phyloP scores from a whole-genome alignment of 2,797 vertebrate species.

The Pseudomugil gertrudae region DNA sequence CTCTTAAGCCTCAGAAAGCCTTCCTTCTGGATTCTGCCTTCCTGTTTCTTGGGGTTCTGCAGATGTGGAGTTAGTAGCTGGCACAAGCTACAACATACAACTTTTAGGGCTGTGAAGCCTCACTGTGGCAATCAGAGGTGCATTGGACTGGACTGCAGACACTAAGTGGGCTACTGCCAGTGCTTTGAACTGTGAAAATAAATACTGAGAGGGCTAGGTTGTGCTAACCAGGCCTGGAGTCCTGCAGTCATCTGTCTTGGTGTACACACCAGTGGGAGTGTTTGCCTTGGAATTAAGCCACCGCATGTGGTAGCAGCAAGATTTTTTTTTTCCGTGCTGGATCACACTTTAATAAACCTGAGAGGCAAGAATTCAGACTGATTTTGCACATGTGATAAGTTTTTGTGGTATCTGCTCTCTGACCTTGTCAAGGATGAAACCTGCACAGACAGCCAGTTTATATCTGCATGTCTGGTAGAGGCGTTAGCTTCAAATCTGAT shows the following conservation, averaged over 20 bases:
- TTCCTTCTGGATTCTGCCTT: constrained; percentile 64
- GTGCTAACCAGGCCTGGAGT: constrained; percentile 83
- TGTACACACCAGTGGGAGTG: constrained; percentile 87
- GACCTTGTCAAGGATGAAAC: constrained; percentile 47
- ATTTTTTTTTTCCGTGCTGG: constrained; percentile 65
- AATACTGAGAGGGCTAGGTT: constrained; percentile 88
- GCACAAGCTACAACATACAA: constrained; percentile 71
- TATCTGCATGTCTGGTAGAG: constrained; percentile 60
- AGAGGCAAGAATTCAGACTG: constrained; percentile 56
- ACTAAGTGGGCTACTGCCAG: constrained; percentile 85
- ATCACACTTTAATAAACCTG: constrained; percentile 85
- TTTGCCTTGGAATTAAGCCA: constrained; percentile 92
- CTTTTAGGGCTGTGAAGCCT: constrained; percentile 81
- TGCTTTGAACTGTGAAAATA: constrained; percentile 94
- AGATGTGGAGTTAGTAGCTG: constrained; percentile 82
- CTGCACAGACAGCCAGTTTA: constrained; percentile 44
- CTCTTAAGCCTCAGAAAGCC: constrained; percentile 60
- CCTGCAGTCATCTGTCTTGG: constrained; percentile 86
- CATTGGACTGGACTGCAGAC: constrained; percentile 84
- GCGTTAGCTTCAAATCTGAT: constrained; percentile 55
- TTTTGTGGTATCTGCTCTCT: constrained; percentile 34
- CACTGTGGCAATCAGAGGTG: constrained; percentile 83
- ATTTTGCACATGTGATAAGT: constrained; percentile 69
- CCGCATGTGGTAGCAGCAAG: constrained; percentile 89
- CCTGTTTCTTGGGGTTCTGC: constrained; percentile 54